Percentiles rank a stretch among this genome's conserved stretches.
Conservation (phyloP, 2,797 vertebrate species). For the Chlorospingus flavigularis region DNA sequence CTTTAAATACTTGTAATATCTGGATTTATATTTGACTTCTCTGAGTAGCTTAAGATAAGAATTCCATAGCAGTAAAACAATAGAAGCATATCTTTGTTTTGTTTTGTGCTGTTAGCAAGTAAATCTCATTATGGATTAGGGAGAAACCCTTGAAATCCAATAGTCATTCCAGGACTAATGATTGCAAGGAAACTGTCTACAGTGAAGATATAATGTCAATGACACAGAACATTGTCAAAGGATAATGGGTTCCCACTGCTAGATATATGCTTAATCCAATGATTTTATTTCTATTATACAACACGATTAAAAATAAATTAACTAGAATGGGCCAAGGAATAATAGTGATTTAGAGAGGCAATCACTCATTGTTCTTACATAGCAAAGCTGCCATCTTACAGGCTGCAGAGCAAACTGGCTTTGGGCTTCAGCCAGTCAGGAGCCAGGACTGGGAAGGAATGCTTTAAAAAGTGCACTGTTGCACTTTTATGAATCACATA, state of each 20-base stretch:
- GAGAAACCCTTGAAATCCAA: slow-evolving; percentile 72
- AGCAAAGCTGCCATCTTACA: slow-evolving; percentile 12
- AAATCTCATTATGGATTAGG: slow-evolving; percentile 71
- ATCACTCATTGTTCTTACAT: slow-evolving; percentile 52
- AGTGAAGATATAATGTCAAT: slow-evolving; percentile 54
- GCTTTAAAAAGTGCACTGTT: slow-evolving; percentile 32
- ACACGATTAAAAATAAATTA: slow-evolving; percentile 73
- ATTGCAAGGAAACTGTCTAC: slow-evolving; percentile 59
- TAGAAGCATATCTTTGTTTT: slow-evolving; percentile 59
- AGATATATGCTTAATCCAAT: slow-evolving; percentile 58
- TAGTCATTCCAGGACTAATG: slow-evolving; percentile 66
- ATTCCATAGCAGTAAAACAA: slow-evolving; percentile 50
- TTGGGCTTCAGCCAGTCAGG: slow-evolving; percentile 55
- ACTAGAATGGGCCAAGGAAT: slow-evolving; percentile 62
- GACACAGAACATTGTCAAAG: slow-evolving; percentile 55
- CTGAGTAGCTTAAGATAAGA: slow-evolving; percentile 31
- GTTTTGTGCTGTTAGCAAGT: slow-evolving; percentile 55
- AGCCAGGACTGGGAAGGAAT: slow-evolving; percentile 25
- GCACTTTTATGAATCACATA: slow-evolving; percentile 40
- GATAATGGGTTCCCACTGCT: slow-evolving; percentile 61
- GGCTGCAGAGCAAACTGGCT: slow-evolving; percentile 36
- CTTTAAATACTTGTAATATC: slow-evolving; percentile 16
- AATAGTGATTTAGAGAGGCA: slow-evolving; percentile 65
- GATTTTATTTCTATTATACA: slow-evolving; percentile 71
- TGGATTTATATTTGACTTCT: slow-evolving; percentile 51